Evolutionary conservation across 2,113 vertebrate species (phyloP).

Genomic region (Quiscalus mexicanus): DNA sequence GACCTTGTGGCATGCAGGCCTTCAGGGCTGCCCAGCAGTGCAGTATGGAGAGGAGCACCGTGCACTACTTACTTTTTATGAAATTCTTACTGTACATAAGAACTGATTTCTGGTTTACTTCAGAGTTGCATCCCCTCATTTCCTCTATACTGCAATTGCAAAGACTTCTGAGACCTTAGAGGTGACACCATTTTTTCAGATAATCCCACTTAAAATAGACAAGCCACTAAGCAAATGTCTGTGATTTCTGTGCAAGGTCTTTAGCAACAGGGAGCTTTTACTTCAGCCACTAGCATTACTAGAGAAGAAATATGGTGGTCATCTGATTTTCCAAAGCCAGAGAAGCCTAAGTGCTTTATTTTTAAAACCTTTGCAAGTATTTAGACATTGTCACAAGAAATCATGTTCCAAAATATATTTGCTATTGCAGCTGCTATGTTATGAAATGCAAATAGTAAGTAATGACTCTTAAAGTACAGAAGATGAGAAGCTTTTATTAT

Average conservation of each 20-base stretch:
- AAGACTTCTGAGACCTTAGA: background rate
- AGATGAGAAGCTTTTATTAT: background rate
- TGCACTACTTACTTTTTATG: background rate
- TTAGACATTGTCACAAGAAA: slow-evolving; percentile 23
- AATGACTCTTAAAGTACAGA: background rate
- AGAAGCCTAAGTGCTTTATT: slow-evolving; percentile 8
- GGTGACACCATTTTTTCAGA: background rate
- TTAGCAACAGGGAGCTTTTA: background rate
- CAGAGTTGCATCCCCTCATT: background rate
- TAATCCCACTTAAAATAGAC: background rate
- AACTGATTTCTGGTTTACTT: background rate
- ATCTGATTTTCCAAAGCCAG: slow-evolving; percentile 20
- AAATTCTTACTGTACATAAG: background rate
- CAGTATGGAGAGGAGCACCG: background rate
- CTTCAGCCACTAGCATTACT: background rate
- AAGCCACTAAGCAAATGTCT: background rate
- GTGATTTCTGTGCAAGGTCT: background rate
- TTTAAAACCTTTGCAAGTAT: slow-evolving; percentile 1
- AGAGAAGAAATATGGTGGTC: background rate
- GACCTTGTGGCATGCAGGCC: background rate
- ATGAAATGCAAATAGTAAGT: slow-evolving; percentile 20
- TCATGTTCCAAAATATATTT: slow-evolving; percentile 14
- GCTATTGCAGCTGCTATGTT: background rate
- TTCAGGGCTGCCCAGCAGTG: background rate
- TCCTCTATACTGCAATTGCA: background rate